Percentiles rank a stretch among this genome's conserved stretches.
Conservation (phyloP, 1,140 invertebrate genomes). For the Harpegnathos saltator region DNA sequence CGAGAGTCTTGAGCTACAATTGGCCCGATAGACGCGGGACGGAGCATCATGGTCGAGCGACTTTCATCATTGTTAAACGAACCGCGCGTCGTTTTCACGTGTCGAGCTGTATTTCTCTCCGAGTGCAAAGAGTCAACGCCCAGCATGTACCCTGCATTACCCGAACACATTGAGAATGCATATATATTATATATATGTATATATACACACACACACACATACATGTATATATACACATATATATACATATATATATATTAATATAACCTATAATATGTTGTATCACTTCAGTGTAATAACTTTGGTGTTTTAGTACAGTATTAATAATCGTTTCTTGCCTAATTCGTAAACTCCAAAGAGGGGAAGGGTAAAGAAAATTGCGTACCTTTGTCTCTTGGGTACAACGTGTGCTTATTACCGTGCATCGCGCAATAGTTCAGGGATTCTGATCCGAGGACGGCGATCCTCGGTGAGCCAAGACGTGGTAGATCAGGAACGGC, state of each 20-base stretch:
- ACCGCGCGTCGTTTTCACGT: conserved; percentile 1
- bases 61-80: conserved; percentile 23
- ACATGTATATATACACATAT: conserved; percentile 17
- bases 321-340: conserved; percentile 80
- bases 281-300: conserved; percentile 81
- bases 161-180: conserved; percentile 76
- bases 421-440: conserved; percentile 68
- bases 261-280: conserved; percentile 76
- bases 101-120: conserved; percentile 80
- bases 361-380: conserved; percentile 39
- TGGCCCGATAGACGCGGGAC: not conserved
- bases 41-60: not conserved
- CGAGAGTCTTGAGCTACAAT: not conserved
- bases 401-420: conserved; percentile 52
- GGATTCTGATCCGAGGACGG: conserved; percentile 75
- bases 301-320: conserved; percentile 83
- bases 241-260: conserved; percentile 54
- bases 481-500: conserved; percentile 73
- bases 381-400: conserved; percentile 51
- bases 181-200: conserved; percentile 55
- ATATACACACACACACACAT: conserved; percentile 58
- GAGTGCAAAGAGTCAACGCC: conserved; percentile 79
- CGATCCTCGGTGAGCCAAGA: conserved; percentile 69
- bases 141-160: conserved; percentile 81
- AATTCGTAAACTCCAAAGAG: conserved; percentile 63